Conservation (phyloP, 2,888 invertebrate genomes). For the Synanthedon vespiformis region DNA sequence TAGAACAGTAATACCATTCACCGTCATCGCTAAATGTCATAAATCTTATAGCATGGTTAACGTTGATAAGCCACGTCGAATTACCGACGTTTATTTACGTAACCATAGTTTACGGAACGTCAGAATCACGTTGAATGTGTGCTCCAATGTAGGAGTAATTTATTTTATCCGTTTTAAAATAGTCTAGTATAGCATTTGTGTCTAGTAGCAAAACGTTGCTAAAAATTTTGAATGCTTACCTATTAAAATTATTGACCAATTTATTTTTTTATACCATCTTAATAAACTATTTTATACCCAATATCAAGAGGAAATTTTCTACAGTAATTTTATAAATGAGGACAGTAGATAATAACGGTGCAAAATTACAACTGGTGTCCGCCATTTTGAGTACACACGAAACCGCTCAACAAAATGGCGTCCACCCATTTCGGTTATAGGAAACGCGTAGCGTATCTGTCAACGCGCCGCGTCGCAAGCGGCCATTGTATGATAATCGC, state of each 20-base stretch:
- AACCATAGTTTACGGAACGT: background rate
- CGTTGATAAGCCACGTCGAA: background rate
- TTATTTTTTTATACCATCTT: too few species aligned
- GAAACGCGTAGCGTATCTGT: conserved; percentile 68
- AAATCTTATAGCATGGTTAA: background rate
- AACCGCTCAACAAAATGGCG: conserved; percentile 55
- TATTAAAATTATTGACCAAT: too few species aligned
- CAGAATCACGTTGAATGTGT: background rate
- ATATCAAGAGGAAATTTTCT: too few species aligned
- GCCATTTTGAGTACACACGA: conserved; percentile 46
- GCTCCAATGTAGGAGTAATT: too few species aligned
- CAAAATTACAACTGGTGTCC: conserved; percentile 8
- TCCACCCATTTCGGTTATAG: conserved; percentile 55
- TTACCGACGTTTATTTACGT: background rate
- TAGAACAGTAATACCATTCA: background rate
- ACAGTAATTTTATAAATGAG: too few species aligned
- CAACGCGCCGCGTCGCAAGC: conserved; percentile 60
- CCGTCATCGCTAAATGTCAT: background rate
- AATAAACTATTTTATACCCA: too few species aligned
- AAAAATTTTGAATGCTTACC: too few species aligned
- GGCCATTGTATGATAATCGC: conserved; percentile 67
- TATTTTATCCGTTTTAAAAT: too few species aligned
- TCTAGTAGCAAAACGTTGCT: too few species aligned
- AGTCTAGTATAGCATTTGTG: too few species aligned
- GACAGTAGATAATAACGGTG: too few species aligned